These are phyloP conservation scores for Masticophis lateralis DNA, from an alignment of 2,797 vertebrate genomes.

Conservation along the genomic window DNA sequence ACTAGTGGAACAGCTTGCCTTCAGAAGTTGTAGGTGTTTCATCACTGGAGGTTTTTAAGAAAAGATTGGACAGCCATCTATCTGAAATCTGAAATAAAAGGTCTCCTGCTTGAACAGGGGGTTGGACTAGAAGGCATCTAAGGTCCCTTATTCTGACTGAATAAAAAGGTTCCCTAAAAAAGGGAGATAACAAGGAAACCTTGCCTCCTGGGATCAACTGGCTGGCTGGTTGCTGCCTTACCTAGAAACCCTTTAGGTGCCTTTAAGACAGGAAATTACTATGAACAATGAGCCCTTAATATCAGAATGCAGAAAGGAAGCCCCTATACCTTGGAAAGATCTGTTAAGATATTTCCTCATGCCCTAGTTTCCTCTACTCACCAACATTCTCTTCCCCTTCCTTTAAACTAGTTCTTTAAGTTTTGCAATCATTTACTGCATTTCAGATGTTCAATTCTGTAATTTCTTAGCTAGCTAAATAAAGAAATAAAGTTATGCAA, in stretches of 20 bases:
- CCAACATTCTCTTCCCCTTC: neutral
- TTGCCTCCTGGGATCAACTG: neutral
- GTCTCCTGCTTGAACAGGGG: no score
- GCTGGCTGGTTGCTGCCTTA: neutral
- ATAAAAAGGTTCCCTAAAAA: neutral
- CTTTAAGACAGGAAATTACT: neutral
- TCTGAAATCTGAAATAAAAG: no score
- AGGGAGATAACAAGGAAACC: neutral
- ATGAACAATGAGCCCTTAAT: neutral
- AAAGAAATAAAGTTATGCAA: neutral
- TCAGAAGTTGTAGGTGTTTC: no score
- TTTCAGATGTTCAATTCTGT: neutral
- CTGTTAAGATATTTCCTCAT: neutral
- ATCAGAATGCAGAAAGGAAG: neutral
- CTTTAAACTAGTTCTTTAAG: neutral
- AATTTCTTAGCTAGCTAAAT: neutral
- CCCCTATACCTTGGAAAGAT: neutral
- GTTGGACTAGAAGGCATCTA: no score
- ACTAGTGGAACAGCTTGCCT: no score
- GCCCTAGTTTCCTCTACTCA: neutral
- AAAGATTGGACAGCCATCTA: no score
- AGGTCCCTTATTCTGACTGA: no score
- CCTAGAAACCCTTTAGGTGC: neutral
- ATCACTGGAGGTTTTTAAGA: no score
- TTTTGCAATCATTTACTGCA: neutral